These are phyloP conservation scores for Anhinga anhinga DNA, from an alignment of 2,113 vertebrate species.

Conservation along the genomic window DNA sequence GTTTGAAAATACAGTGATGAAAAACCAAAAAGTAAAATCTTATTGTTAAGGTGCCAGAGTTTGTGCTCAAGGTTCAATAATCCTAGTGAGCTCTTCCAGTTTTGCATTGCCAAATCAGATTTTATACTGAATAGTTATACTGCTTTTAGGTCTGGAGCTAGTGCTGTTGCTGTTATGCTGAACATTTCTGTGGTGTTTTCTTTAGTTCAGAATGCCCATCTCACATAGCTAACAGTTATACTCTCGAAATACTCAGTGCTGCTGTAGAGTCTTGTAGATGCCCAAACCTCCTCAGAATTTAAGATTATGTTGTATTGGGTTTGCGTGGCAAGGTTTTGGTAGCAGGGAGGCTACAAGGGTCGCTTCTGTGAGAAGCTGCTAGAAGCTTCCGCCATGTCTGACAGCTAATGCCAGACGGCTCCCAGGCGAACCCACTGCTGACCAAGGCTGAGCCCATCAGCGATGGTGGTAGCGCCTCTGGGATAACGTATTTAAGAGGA, in stretches of 20 bases:
- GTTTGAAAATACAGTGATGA: not conserved
- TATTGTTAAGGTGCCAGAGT: not conserved
- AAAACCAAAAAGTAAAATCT: not conserved
- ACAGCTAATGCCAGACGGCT: not conserved
- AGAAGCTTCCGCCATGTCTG: not conserved
- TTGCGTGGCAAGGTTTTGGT: not conserved
- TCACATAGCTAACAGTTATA: not conserved
- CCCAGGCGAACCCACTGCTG: rapidly evolving
- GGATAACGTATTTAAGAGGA: too few species aligned
- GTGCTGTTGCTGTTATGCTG: not conserved
- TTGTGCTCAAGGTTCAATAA: not conserved
- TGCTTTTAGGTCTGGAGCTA: not conserved
- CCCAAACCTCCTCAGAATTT: not conserved
- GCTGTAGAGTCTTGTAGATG: not conserved
- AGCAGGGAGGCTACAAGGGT: too few species aligned
- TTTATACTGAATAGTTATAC: not conserved
- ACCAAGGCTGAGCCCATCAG: not conserved
- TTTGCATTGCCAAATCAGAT: not conserved
- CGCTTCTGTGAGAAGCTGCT: not conserved
- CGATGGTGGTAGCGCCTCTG: rapidly evolving
- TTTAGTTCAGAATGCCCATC: not conserved
- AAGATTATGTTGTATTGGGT: not conserved
- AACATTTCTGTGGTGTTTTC: not conserved
- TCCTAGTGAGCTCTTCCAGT: not conserved
- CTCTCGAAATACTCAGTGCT: not conserved